A percentile compares a stretch with the other conserved stretches of the same genome.
These are phyloP conservation scores for Melanotaenia nigrans DNA, from an alignment of 2,797 vertebrate genomes.

Conservation along the genomic window DNA sequence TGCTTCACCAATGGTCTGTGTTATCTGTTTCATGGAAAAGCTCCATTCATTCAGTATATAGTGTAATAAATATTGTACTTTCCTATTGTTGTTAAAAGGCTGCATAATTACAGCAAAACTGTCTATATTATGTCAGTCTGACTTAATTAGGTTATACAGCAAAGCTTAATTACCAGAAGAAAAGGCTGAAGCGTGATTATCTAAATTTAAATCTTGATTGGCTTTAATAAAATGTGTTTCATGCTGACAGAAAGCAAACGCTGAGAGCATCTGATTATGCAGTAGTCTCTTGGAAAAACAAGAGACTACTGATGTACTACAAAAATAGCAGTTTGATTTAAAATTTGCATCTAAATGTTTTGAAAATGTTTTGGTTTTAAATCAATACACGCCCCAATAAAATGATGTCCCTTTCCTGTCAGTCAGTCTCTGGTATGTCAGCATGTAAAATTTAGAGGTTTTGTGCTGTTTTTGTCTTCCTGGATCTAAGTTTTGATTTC, in stretches of 20 bases:
- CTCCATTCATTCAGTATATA: not conserved
- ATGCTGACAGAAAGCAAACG: not conserved
- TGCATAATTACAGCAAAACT: not conserved
- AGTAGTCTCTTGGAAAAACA: not conserved
- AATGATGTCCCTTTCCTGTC: no score
- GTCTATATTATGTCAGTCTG: not conserved
- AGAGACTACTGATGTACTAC: not conserved
- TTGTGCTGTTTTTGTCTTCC: no score
- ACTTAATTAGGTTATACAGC: conserved; percentile 18
- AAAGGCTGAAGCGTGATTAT: not conserved
- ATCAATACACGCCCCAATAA: no score
- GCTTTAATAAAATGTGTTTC: not conserved
- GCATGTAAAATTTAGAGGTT: no score
- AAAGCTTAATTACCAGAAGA: not conserved
- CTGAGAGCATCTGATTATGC: not conserved
- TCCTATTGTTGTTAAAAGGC: not conserved
- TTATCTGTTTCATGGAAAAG: not conserved
- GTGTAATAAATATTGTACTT: not conserved
- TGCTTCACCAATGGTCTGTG: not conserved
- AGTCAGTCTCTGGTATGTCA: no score
- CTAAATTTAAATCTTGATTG: conserved; percentile 18
- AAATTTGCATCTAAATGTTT: not conserved
- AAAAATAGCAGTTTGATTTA: not conserved
- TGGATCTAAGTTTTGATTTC: not conserved
- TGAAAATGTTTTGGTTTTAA: not conserved